Evolutionary conservation across 2,888 invertebrate genomes (phyloP).

Genomic region (Tetranychus piercei): DNA sequence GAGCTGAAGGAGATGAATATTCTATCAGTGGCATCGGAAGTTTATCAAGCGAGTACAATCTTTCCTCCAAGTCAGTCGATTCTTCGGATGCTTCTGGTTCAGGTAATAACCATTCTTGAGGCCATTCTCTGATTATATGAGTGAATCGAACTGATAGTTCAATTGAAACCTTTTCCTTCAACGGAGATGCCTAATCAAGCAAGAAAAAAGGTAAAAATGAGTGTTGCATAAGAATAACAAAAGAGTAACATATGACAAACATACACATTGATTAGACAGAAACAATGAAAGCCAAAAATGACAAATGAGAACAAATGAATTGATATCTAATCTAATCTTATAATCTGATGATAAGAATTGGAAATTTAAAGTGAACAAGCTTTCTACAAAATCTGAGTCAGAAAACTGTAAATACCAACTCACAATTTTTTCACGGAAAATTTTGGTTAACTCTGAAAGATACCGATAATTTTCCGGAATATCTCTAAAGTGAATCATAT

Average conservation of each 20-base stretch:
- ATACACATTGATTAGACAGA: not conserved
- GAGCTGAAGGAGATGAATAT: slow-evolving; percentile 1
- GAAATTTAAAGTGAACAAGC: too few relatives aligned
- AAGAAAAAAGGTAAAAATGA: not conserved
- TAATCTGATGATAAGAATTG: too few relatives aligned
- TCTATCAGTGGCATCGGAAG: not conserved
- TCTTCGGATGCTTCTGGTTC: not conserved
- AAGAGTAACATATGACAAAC: not conserved
- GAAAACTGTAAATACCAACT: not conserved
- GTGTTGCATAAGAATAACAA: not conserved
- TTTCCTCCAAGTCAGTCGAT: not conserved
- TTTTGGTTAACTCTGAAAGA: slow-evolving; percentile 55
- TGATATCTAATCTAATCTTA: not conserved
- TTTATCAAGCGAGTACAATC: not conserved
- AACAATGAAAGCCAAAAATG: not conserved
- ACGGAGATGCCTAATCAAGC: not conserved
- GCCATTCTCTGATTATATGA: slow-evolving; percentile 41
- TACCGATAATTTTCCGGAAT: slow-evolving; percentile 62
- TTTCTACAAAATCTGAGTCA: not conserved
- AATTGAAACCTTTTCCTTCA: slow-evolving; percentile 38
- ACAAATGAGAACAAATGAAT: not conserved
- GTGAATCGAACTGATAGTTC: slow-evolving; percentile 54
- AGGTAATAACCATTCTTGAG: slow-evolving; percentile 6
- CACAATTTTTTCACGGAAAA: slow-evolving; percentile 66
- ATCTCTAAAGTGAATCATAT: slow-evolving; percentile 65